Conservation (phyloP, 2,113 vertebrate species). For the Ranitomeya imitator region DNA sequence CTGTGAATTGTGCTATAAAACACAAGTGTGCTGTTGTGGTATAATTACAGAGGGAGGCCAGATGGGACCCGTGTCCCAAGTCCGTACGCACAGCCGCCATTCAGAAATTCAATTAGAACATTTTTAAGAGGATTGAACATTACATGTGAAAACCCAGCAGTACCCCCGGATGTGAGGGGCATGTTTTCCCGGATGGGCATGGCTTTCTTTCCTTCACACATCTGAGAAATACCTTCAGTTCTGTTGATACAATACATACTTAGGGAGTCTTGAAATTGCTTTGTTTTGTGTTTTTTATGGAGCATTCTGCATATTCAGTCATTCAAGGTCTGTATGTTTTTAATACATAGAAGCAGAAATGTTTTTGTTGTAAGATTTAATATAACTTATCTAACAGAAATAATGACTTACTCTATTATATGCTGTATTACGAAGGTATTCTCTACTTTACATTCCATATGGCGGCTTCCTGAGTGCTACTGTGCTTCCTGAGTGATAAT, state of each 20-base stretch:
- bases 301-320: background rate
- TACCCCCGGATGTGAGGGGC: background rate
- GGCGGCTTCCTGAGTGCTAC: background rate
- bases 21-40: background rate
- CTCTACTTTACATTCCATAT: background rate
- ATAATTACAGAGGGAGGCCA: background rate
- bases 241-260: too few relatives aligned
- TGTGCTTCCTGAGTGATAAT: too few relatives aligned
- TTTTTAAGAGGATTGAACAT: background rate
- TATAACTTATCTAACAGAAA: background rate
- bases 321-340: background rate
- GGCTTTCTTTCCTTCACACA: background rate
- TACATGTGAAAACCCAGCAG: background rate
- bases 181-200: background rate
- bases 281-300: background rate
- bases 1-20: slow-evolving; percentile 42
- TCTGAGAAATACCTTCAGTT: background rate
- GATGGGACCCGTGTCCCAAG: background rate
- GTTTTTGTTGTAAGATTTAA: background rate
- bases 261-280: background rate
- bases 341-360: background rate
- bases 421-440: background rate
- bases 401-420: background rate
- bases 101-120: background rate
- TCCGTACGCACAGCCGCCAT: background rate